Conservation (phyloP, 2,888 invertebrate species). For the Meteorus cinctellus region DNA sequence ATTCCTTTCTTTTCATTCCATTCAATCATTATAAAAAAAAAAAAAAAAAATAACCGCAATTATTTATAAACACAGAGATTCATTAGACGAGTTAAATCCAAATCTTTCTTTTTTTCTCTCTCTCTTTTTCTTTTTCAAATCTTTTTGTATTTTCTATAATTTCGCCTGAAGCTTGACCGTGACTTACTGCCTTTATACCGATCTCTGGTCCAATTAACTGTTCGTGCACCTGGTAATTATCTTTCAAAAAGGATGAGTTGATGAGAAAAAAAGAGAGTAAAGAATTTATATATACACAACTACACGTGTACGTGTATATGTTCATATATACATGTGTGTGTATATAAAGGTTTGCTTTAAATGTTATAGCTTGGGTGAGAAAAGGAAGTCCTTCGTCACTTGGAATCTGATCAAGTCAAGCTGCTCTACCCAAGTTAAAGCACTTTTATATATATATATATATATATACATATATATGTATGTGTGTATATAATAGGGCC, state of each 20-base stretch:
- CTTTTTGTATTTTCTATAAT: background rate
- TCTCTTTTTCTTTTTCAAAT: constrained; percentile 6
- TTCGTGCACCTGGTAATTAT: constrained; percentile 44
- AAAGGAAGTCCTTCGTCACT: constrained; percentile 34
- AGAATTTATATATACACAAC: background rate
- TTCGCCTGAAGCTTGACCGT: constrained; percentile 24
- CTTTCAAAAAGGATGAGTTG: constrained; percentile 33
- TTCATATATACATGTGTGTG: background rate
- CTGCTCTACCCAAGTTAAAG: background rate
- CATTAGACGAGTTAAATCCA: constrained; percentile 6
- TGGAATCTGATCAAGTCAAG: constrained; percentile 22
- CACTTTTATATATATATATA: background rate
- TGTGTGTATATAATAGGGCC: background rate
- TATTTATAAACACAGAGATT: background rate
- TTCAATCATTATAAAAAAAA: background rate
- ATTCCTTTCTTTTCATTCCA: too few species aligned
- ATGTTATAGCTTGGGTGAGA: constrained; percentile 11
- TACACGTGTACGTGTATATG: background rate
- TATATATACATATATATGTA: background rate
- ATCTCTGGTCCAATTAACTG: constrained; percentile 44
- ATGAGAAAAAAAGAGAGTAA: background rate
- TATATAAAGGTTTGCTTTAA: constrained; percentile 8
- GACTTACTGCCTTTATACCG: constrained; percentile 38
- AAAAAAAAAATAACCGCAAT: background rate
- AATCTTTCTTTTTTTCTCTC: background rate